Evolutionary conservation across 2,113 vertebrate genomes (phyloP), one percentile per base, ranked within the genome.

Genomic region (Gadus macrocephalus): DNA sequence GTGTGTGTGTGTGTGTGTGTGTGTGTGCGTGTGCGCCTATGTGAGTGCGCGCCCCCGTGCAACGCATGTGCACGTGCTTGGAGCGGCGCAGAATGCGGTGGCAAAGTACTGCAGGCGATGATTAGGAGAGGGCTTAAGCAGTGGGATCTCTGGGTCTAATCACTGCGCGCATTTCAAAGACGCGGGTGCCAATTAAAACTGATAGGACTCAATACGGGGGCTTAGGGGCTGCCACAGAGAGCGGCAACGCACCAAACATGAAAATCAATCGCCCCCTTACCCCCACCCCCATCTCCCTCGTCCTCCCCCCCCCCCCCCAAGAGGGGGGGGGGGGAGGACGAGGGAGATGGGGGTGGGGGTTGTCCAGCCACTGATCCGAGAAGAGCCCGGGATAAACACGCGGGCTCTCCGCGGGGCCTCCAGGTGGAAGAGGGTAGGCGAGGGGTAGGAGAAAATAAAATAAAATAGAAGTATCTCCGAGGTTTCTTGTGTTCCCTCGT

Each of bases 181-280:
- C 69, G 59, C 86, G 78, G 73, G 76, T 42, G 77, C 87, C 89
- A 91, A 91, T 91, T 92, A 92, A 91, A 91, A 87, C 31, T 80
- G 89, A 86, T 85, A 78, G 79, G 86, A 83, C 90, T 91, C 88
- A 89, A 86, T 49, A 49, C 87, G 81, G 67, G 78, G 80, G 87
- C 82, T 89, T 89, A 85, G 62, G 73, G 80, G 78, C 75, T 82
- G 81, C 86, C 76, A 87, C 83, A 58, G 76, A 38, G 64, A 81
- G 69, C 68, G 79, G 73, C 67, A 81, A 76, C 75, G 77, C 76
- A 72, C 69, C 72, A 75, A 77, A 88, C 83, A 77, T 85, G 74
- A 84, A 89, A 89, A 89, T 89, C 83, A 83, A 82, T 77, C 53
- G 5, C 53, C 60, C 66, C 53, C 64, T 53, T 14, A 14, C 42